Base-by-base conservation (phyloP, 2,113 vertebrate species). In the Gambusia holbrooki region DNA sequence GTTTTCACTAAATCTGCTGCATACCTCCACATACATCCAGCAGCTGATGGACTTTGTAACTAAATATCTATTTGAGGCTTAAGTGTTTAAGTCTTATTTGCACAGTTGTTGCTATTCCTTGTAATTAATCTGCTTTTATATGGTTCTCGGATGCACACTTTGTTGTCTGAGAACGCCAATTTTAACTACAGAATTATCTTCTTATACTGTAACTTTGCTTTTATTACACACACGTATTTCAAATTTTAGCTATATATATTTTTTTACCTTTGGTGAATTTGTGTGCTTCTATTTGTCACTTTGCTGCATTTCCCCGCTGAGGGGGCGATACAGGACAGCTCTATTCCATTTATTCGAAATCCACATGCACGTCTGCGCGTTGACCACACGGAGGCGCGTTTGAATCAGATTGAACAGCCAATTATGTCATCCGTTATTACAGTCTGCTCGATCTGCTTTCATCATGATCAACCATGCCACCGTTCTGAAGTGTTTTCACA, bases 321-420 rank as follows among this genome's bases (percentile, higher is more conserved):
- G 15, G 42, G 42, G 42, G 0, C 17, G 19, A 19, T 19, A 48
- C 14, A 17, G 5, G 17, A 19, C 17, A 7, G 14, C 17, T 48
- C 45, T 19, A 48, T 19, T 48, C 17, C 7, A 19, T 19, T 58
- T 58, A 1, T 1, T 58, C 9, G 7, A 58, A 58, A 58, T 58
- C 22, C 22, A 58, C 51, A n/a, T 11, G 6, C 25, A 58, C 51
- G n/a, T 58, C 22, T 58, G 51, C 25, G 51, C 3, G 3, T 58
- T 58, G 25, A 72, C 90, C 94, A 93, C 89, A 85, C 48, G 33
- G 86, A 82, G 92, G 92, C 35, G 91, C 87, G 72, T 27, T 69
- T 80, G 81, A 62, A 65, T 58, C 83, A 85, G 32, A 1, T 42
- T 71, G 3, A 73, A 66, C 42, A 6, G 15, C 75, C 51, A 29